phyloP scores from a whole-genome alignment of 2,888 invertebrate species.

The Drosophila rubida region DNA sequence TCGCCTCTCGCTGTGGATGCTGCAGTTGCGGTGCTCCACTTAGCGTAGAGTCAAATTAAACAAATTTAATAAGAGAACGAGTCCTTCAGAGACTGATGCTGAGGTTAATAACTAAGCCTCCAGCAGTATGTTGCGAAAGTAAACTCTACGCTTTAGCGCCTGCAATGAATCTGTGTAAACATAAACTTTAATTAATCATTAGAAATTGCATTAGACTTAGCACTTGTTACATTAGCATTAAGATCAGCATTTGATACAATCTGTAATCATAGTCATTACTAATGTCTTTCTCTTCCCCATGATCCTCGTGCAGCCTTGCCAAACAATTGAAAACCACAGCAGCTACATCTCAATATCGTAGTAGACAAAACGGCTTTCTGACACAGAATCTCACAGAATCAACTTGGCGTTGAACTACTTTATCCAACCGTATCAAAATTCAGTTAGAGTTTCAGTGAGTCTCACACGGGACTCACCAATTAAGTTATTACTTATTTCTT shows the following conservation, averaged over 20 bases:
- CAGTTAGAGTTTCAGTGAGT: conserved; percentile 18
- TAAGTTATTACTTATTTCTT: not conserved
- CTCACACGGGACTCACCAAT: conserved; percentile 15
- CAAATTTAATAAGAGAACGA: conserved; percentile 28
- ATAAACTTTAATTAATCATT: not conserved
- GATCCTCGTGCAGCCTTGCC: not conserved
- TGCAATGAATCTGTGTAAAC: too few species aligned
- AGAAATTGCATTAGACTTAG: not conserved
- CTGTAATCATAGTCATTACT: too few species aligned
- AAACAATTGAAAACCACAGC: not conserved
- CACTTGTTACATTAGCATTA: not conserved
- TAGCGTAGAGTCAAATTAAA: too few species aligned
- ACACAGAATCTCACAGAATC: conserved; percentile 18
- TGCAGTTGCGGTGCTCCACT: conserved; percentile 10
- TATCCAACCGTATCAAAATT: conserved; percentile 1
- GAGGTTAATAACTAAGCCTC: not conserved
- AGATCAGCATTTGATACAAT: too few species aligned
- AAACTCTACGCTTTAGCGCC: not conserved
- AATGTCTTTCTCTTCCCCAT: not conserved
- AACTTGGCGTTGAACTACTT: conserved; percentile 24
- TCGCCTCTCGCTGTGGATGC: not conserved
- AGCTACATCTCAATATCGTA: not conserved
- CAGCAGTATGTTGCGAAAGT: not conserved
- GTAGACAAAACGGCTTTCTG: not conserved
- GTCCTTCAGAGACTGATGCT: too few species aligned